Conservation (phyloP, 1,140 invertebrate genomes). For the Copidosoma floridanum region DNA sequence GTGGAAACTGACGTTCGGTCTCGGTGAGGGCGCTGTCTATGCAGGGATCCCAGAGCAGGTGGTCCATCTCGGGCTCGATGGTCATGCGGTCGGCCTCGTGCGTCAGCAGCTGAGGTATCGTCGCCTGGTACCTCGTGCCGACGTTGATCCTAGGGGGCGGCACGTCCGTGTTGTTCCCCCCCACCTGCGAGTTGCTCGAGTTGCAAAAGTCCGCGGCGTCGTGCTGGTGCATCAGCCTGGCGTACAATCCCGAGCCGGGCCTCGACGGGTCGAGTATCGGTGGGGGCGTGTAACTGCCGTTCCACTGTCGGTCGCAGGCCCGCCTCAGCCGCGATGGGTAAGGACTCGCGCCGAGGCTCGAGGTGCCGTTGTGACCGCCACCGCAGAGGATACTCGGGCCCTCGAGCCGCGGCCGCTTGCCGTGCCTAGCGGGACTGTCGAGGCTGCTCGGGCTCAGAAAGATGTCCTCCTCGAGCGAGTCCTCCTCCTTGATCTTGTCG, state of each 20-base stretch:
- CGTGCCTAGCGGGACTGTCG: constrained; percentile 64
- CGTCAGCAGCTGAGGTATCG: constrained; percentile 65
- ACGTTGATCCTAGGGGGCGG: constrained; percentile 78
- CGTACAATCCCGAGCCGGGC: constrained; percentile 82
- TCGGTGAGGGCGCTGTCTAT: constrained; percentile 69
- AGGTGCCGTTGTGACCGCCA: not conserved
- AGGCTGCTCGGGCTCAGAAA: constrained; percentile 76
- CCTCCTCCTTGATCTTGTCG: constrained; percentile 60
- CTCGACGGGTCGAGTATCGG: constrained; percentile 89
- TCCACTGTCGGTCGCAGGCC: constrained; percentile 60
- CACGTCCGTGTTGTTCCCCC: too few species aligned
- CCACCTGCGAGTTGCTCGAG: too few species aligned
- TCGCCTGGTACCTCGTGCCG: constrained; percentile 84
- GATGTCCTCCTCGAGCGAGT: constrained; percentile 63
- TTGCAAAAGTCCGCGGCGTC: constrained; percentile 53
- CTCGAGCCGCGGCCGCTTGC: constrained; percentile 66
- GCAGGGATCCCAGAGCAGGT: constrained; percentile 83
- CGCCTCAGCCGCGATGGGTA: constrained; percentile 62
- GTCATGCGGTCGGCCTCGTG: constrained; percentile 46
- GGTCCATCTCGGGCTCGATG: constrained; percentile 60
- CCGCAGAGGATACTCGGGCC: constrained; percentile 45
- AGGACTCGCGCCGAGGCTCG: constrained; percentile 41
- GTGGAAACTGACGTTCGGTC: constrained; percentile 66
- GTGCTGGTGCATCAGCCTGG: constrained; percentile 54
- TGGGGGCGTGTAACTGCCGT: constrained; percentile 82